Evolutionary conservation across 2,888 invertebrate species (phyloP), one percentile per base, ranked within the genome.

Genomic region (Drosophila koepferae): DNA sequence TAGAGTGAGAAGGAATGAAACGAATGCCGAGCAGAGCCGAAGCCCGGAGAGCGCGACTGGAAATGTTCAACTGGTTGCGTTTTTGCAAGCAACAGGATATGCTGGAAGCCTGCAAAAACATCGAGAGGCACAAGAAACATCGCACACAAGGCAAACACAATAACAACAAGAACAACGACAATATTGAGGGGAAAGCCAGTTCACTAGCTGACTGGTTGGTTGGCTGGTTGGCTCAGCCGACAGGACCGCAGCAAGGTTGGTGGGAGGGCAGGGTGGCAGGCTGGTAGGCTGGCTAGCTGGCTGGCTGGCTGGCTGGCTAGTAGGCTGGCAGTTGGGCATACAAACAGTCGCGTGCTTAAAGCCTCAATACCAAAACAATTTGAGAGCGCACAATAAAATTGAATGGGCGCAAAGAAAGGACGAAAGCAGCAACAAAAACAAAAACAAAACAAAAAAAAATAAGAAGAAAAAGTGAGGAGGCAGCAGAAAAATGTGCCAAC

Each of bases 331-430:
- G 64, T 51, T 46, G 55, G 69, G 74, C 78, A 78, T 69, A 78
- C 72, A 74, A 72, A 61, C 79, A 81, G 77, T 87, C 76, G 86
- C 88, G 86, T 89, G 90, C 90, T 89, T 87, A 78, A 82, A 89
- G 86, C 84, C 71, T 86, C 87, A 88, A 87, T 87, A 87, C 88
- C 86, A 89, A 86, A 86, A 87, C 90, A 86, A 86, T 86, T 86
- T 89, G 79, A 89, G 77, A 86, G 90, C 77, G 71, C 76, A 86
- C 90, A 86, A 89, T 87, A 82, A 89, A 89, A 87, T 85, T 87
- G 86, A 89, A 86, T 87, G 83, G 83, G 73, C 66, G 63, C 74
- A 71, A 68, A 72, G 54, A 66, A 82, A 76, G 67, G 60, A 74
- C 68, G 65, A 58, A 65, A 65, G 62, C 68, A 54, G 46, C 61